phyloP scores from a whole-genome alignment of 2,797 vertebrate genomes.

The Centropyge bicolor region DNA sequence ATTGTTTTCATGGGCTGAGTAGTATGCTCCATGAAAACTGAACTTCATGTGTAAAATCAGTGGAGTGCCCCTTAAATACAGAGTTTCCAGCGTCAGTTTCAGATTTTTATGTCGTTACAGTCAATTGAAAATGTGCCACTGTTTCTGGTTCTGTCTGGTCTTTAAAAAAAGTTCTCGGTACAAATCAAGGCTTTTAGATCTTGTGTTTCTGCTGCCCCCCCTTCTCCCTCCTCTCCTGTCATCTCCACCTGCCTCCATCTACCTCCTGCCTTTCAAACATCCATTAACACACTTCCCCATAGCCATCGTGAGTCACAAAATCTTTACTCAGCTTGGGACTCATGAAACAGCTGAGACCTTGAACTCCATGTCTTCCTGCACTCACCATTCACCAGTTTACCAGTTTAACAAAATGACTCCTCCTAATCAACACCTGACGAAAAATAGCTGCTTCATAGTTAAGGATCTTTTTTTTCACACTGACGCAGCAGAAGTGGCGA shows the following conservation, averaged over 20 bases:
- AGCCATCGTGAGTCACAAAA: neutral
- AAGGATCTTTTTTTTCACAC: neutral
- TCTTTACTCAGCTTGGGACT: neutral
- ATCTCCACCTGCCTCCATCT: conserved; percentile 7
- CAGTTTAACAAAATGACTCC: neutral
- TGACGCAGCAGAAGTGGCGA: neutral
- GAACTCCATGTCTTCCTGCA: neutral
- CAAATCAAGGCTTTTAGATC: neutral
- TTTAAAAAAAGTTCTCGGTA: neutral
- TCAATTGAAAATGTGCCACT: neutral
- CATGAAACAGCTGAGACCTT: neutral
- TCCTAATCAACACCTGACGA: neutral
- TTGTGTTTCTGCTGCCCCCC: neutral
- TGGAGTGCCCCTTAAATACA: neutral
- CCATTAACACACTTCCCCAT: neutral
- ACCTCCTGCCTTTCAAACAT: conserved; percentile 1
- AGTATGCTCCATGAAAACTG: no score
- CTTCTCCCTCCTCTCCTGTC: neutral
- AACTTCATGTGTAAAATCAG: neutral
- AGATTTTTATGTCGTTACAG: neutral
- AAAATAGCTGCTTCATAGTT: neutral
- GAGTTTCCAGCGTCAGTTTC: neutral
- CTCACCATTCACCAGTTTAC: neutral
- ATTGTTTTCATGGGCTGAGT: neutral
- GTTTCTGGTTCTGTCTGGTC: neutral